Evolutionary conservation across 2,888 invertebrate species (phyloP).

Genomic region (Catocala nupta): DNA sequence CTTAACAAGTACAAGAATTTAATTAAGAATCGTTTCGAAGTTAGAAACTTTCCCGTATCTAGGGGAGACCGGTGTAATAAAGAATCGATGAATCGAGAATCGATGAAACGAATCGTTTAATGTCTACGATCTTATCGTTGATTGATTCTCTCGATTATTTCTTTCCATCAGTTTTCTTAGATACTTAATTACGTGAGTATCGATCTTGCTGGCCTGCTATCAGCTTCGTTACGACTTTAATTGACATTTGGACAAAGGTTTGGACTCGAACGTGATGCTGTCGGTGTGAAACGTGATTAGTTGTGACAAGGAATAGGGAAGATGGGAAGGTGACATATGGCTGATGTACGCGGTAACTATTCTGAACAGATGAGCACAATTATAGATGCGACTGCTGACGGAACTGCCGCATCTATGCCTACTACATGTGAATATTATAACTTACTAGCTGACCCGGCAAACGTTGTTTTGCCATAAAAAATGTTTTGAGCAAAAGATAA

Average conservation of each 20-base stretch:
- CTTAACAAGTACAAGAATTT: constrained; percentile 28
- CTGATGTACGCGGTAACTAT: too few species aligned
- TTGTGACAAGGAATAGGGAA: constrained; percentile 43
- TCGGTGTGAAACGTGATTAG: constrained; percentile 63
- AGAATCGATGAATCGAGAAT: too few species aligned
- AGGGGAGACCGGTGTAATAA: constrained; percentile 4
- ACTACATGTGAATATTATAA: too few species aligned
- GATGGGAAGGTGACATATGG: too few species aligned
- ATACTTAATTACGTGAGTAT: constrained; percentile 25
- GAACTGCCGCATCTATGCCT: too few species aligned
- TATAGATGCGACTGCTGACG: too few species aligned
- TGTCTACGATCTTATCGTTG: neutral
- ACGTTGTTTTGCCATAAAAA: too few species aligned
- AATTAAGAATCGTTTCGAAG: constrained; percentile 34
- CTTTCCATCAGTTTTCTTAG: too few species aligned
- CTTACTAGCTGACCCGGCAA: too few species aligned
- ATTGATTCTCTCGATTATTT: constrained; percentile 2
- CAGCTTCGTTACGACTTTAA: constrained; percentile 39
- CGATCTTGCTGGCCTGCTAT: constrained; percentile 35
- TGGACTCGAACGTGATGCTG: constrained; percentile 41
- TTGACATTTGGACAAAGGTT: constrained; percentile 60
- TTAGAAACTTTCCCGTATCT: constrained; percentile 25
- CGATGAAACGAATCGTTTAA: too few species aligned
- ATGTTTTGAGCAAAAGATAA: too few species aligned
- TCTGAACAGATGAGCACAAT: too few species aligned